A percentile compares a stretch with the other conserved stretches of the same genome.
These are phyloP conservation scores for Nixonia krombeini DNA, from an alignment of 1,140 invertebrate species.

Conservation along the genomic window DNA sequence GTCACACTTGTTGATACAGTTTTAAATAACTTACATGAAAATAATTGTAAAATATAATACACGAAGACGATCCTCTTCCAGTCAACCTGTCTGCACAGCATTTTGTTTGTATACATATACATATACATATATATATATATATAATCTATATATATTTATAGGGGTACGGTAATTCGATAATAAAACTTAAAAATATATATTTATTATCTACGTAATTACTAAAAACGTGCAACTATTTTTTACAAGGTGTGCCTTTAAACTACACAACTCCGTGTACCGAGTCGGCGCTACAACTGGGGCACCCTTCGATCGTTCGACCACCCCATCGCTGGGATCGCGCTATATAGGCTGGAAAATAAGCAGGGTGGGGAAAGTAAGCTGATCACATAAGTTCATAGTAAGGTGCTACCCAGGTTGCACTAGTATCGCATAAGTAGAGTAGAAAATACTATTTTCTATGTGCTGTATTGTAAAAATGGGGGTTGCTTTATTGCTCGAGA, in stretches of 20 bases:
- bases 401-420: no score
- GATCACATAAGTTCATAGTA: no score
- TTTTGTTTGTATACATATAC: slow-evolving; percentile 31
- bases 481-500: slow-evolving; percentile 43
- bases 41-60: slow-evolving; percentile 68
- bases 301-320: slow-evolving; percentile 66
- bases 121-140: slow-evolving; percentile 27
- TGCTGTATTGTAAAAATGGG: slow-evolving; percentile 7
- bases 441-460: no score
- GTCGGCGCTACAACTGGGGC: slow-evolving; percentile 70
- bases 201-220: slow-evolving; percentile 50
- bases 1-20: neutral
- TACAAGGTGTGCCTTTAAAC: slow-evolving; percentile 70
- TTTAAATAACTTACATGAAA: slow-evolving; percentile 64
- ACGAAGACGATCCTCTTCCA: slow-evolving; percentile 66
- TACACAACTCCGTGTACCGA: slow-evolving; percentile 68
- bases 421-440: no score
- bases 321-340: slow-evolving; percentile 42
- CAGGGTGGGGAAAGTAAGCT: no score
- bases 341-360: slow-evolving; percentile 47
- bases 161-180: slow-evolving; percentile 28
- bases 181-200: slow-evolving; percentile 41
- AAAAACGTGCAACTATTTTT: slow-evolving; percentile 69
- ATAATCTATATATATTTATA: slow-evolving; percentile 27
- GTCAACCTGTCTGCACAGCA: slow-evolving; percentile 58